Conservation (phyloP, 1,140 invertebrate genomes). For the Zaprionus lachaisei region DNA sequence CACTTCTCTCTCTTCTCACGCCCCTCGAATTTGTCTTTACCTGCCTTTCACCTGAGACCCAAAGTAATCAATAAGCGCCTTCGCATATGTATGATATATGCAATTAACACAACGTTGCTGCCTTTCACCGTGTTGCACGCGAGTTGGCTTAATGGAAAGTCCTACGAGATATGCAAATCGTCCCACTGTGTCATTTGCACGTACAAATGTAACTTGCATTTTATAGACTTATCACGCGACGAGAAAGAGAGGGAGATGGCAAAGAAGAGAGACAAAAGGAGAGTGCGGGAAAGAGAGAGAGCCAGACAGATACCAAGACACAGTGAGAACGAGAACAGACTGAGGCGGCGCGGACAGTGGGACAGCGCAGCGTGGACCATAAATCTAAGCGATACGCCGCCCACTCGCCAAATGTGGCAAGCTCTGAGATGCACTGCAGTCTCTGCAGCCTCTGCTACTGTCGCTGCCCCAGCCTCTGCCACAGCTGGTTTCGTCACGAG, state of each 20-base stretch:
- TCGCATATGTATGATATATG: constrained; percentile 55
- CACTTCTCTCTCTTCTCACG: background rate
- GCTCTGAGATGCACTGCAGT: background rate
- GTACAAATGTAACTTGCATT: constrained; percentile 77
- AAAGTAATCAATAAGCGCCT: constrained; percentile 29
- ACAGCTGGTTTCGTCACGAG: constrained; percentile 64
- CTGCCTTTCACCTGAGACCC: constrained; percentile 52
- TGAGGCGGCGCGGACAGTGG: background rate
- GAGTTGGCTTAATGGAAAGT: constrained; percentile 58
- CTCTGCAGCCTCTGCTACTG: constrained; percentile 18
- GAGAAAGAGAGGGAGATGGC: constrained; percentile 39
- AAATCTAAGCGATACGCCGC: constrained; percentile 78
- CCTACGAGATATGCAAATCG: constrained; percentile 77
- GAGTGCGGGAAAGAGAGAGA: background rate
- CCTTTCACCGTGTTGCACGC: constrained; percentile 55
- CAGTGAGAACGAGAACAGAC: background rate
- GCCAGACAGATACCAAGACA: background rate
- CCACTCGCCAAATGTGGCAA: constrained; percentile 43
- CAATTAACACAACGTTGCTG: constrained; percentile 60
- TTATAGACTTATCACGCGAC: constrained; percentile 82
- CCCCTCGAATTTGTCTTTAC: background rate
- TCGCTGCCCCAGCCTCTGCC: constrained; percentile 20
- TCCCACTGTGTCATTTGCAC: constrained; percentile 76
- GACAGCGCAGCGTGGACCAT: constrained; percentile 32
- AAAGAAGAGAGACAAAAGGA: constrained; percentile 34